A percentile compares a stretch with the other conserved stretches of the same genome.
Conservation (phyloP, 2,113 vertebrate species). For the Naja naja region DNA sequence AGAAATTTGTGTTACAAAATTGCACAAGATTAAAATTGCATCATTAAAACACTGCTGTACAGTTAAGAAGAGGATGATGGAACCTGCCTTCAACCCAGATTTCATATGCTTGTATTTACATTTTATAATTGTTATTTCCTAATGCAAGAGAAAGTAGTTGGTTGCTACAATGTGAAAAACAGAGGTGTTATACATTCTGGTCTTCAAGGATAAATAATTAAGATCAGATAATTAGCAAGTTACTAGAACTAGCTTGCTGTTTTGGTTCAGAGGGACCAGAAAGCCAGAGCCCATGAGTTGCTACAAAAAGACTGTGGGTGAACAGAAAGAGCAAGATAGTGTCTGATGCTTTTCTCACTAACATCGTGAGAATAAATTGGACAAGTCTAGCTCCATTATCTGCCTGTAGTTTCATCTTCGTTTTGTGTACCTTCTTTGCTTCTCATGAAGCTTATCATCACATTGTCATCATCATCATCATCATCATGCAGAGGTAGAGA, state of each 20-base stretch:
- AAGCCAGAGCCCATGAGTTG: slow-evolving; percentile 10
- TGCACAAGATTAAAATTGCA: neutral
- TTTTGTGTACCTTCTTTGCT: fast-evolving
- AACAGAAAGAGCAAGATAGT: neutral
- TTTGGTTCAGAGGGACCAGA: slow-evolving; percentile 25
- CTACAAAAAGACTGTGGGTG: neutral
- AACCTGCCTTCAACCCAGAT: neutral
- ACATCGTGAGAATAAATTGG: neutral
- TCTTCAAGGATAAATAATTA: slow-evolving; percentile 50
- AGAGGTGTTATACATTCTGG: slow-evolving; percentile 11
- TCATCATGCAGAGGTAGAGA: neutral
- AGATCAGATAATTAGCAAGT: slow-evolving; percentile 43
- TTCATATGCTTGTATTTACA: neutral
- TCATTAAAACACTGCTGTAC: neutral
- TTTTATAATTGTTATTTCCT: slow-evolving; percentile 17
- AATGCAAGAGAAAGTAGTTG: slow-evolving; percentile 25
- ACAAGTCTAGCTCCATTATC: neutral
- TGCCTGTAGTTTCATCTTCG: neutral
- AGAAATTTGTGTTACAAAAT: neutral
- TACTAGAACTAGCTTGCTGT: neutral
- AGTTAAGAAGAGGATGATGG: neutral
- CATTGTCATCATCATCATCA: neutral
- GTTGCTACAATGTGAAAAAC: slow-evolving; percentile 32
- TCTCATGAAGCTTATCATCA: neutral
- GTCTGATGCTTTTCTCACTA: neutral